Evolutionary conservation across 2,888 invertebrate genomes (phyloP), one percentile per base, ranked within the genome.

Genomic region (Monochamus alternatus): DNA sequence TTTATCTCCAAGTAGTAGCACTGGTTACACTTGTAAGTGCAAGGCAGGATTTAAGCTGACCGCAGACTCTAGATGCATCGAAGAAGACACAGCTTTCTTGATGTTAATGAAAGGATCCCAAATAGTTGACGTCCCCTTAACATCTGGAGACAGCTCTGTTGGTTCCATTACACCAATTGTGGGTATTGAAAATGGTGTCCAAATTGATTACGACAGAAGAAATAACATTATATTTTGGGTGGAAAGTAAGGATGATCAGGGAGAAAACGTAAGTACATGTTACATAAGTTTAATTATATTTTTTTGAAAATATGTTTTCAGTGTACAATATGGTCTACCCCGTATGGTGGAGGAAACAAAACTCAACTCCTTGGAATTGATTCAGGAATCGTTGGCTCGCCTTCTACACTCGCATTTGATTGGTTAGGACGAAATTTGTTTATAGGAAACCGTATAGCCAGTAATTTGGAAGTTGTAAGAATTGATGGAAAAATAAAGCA

Each of bases 391-490:
- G 95, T 97, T 8, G 97, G 98, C 0, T 95, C 97, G 0, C 96
- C 98, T 0, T 95, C 96, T 51, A 93, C 96, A 0, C 93, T 99
- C 58, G 98, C 98, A 0, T 96, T 98, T 85, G 99, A 99, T 88
- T 99, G 99, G 98, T 91, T 98, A 31, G 98, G 98, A 3, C 91
- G 98, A 72, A 99, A 99, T 89, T 88, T 99, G 51, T 98, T 95
- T 87, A 94, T 98, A 88, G 97, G 97, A 38, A 98, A 98, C 86
- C 93, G 95, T 52, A 91, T 94, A 3, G 96, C 97, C 1, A 96
- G 97, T 72, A 98, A 97, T 81, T 95, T 99, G 79, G 98, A 98
- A 89, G 93, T 97, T 1, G 92, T 98, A 0, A 92, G 95, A 80
- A 93, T 96, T 1, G 97, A 97, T 85, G 96, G 97, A 0, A 95